Conservation (phyloP, 2,797 vertebrate species). For the Peromyscus aztecus region DNA sequence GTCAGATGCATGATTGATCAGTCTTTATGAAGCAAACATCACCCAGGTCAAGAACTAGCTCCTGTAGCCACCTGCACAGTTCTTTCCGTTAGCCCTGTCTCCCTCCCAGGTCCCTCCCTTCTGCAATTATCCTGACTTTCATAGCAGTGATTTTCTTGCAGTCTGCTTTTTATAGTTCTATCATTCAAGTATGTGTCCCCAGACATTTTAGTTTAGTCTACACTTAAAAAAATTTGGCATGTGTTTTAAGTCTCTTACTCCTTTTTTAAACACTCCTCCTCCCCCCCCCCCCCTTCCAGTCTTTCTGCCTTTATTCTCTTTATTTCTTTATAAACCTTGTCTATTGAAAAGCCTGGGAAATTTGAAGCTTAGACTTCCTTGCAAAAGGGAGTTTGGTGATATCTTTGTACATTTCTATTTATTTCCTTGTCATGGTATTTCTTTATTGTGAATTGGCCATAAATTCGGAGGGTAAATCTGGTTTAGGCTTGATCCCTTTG, state of each 20-base stretch:
- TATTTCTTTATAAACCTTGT: background rate
- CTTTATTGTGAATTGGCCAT: constrained; percentile 33
- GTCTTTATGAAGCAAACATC: background rate
- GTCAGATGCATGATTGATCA: background rate
- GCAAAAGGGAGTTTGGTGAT: background rate
- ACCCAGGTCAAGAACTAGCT: background rate
- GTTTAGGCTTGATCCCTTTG: background rate
- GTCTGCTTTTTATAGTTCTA: constrained; percentile 42
- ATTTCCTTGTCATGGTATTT: background rate
- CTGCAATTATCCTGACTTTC: constrained; percentile 15
- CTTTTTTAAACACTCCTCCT: background rate
- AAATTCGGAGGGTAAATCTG: background rate
- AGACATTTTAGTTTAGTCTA: constrained; percentile 13
- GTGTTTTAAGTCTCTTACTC: constrained; percentile 21
- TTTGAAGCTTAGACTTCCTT: background rate
- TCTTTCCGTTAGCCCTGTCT: background rate
- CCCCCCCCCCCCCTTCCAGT: accelerated
- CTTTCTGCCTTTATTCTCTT: background rate
- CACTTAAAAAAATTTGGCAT: background rate
- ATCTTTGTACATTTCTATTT: background rate
- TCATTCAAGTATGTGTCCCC: background rate
- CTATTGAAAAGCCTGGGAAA: background rate
- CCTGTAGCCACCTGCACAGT: background rate
- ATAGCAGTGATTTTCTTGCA: constrained; percentile 13
- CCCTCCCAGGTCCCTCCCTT: background rate